Percentiles rank a stretch among this genome's conserved stretches.
Evolutionary conservation across 2,113 vertebrate species (phyloP).

Genomic region (Gobius niger): DNA sequence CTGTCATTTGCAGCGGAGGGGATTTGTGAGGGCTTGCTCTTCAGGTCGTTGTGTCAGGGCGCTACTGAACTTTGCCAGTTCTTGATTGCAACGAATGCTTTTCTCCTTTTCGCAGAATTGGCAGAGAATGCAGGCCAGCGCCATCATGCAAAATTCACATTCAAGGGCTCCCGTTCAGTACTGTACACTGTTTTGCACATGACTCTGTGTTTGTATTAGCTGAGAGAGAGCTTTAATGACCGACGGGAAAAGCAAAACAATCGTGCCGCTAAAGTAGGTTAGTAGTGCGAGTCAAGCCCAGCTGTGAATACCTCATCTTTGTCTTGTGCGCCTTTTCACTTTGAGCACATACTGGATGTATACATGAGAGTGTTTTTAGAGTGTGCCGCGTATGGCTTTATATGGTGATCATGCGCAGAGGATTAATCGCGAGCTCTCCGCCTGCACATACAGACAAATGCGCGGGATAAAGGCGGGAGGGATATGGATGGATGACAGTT

Average conservation of each 20-base stretch:
- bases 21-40: slow-evolving; percentile 53
- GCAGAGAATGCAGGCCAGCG: slow-evolving; percentile 37
- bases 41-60: slow-evolving; percentile 50
- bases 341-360: slow-evolving; percentile 18
- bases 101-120: slow-evolving; percentile 28
- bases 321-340: slow-evolving; percentile 35
- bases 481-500: slow-evolving; percentile 55
- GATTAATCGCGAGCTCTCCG: slow-evolving; percentile 51
- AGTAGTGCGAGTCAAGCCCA: slow-evolving; percentile 51
- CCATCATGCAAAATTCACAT: slow-evolving; percentile 61
- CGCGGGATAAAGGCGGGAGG: slow-evolving; percentile 51
- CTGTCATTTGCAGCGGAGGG: slow-evolving; percentile 36
- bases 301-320: slow-evolving; percentile 57
- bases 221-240: slow-evolving; percentile 44
- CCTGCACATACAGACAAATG: slow-evolving; percentile 56
- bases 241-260: slow-evolving; percentile 25
- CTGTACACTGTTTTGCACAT: slow-evolving; percentile 14
- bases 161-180: slow-evolving; percentile 21
- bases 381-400: slow-evolving; percentile 35
- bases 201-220: slow-evolving; percentile 35
- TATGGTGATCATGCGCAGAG: slow-evolving; percentile 35
- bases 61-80: slow-evolving; percentile 27
- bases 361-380: slow-evolving; percentile 4
- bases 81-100: neutral
- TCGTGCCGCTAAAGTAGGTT: slow-evolving; percentile 59